These are phyloP conservation scores for Ochlodes sylvanus DNA, from an alignment of 2,888 invertebrate genomes.

Conservation along the genomic window DNA sequence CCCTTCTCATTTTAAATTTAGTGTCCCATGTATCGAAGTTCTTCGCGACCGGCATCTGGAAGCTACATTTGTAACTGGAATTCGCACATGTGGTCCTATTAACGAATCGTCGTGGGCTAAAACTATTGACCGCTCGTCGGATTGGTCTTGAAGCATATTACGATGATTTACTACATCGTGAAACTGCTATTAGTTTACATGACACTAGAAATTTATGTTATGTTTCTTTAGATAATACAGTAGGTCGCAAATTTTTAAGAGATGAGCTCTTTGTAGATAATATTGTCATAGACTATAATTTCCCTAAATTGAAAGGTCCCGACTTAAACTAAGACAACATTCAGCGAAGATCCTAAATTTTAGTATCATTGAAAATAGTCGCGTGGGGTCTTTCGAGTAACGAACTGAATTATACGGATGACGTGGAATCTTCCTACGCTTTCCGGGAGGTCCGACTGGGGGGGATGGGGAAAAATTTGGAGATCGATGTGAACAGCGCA, in stretches of 20 bases:
- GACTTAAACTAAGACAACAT: no score
- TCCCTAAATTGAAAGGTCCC: no score
- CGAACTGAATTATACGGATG: conserved; percentile 60
- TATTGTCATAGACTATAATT: not conserved
- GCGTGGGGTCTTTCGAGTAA: conserved; percentile 36
- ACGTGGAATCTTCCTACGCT: conserved; percentile 62
- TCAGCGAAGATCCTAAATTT: conserved; percentile 3
- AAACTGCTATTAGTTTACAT: conserved; percentile 2
- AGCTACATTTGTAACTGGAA: conserved; percentile 34
- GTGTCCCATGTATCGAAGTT: conserved; percentile 41
- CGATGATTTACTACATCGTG: conserved; percentile 7
- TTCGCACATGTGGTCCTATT: conserved; percentile 34
- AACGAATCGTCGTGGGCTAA: conserved; percentile 20
- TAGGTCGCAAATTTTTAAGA: not conserved
- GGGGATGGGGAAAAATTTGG: conserved; percentile 51
- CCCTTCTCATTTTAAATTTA: conserved; percentile 55
- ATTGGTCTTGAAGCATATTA: conserved; percentile 6
- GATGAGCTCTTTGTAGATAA: not conserved
- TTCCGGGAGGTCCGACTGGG: conserved; percentile 49
- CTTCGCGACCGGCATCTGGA: conserved; percentile 32
- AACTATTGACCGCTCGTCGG: conserved; percentile 30
- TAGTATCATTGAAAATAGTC: conserved; percentile 19
- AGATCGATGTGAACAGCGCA: conserved; percentile 76
- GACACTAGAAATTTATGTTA: not conserved
- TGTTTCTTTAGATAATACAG: not conserved